Conservation (phyloP, 2,797 vertebrate species). For the Notoglanidium macrostoma region DNA sequence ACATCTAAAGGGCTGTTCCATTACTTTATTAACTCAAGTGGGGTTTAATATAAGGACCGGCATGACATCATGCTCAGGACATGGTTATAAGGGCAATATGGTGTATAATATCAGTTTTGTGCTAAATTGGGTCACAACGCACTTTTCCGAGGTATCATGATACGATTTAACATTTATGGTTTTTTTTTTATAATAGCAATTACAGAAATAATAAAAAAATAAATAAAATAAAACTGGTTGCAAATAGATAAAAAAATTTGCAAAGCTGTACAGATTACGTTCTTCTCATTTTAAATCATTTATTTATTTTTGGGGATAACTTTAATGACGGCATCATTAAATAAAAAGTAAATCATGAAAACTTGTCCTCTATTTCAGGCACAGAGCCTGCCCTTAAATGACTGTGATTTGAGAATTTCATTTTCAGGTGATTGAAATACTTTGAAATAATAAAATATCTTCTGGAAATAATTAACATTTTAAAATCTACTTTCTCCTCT, state of each 20-base stretch:
- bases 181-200: not conserved
- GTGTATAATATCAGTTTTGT: too few species aligned
- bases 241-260: too few species aligned
- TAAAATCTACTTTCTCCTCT: not conserved
- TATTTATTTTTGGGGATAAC: not conserved
- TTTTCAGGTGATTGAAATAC: not conserved
- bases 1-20: not conserved
- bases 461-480: not conserved
- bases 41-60: not conserved
- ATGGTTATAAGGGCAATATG: not conserved
- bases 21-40: not conserved
- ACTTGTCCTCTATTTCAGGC: not conserved
- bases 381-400: not conserved
- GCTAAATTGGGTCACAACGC: not conserved
- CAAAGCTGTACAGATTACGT: not conserved
- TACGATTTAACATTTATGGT: not conserved
- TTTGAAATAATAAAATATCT: not conserved
- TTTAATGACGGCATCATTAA: not conserved
- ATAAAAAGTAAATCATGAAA: not conserved
- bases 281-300: not conserved
- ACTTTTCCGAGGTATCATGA: not conserved
- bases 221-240: too few species aligned
- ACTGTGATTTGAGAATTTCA: not conserved
- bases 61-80: not conserved
- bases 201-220: too few species aligned